Base-by-base conservation (phyloP, 2,888 invertebrate genomes). In the Aleiodes testaceus region DNA sequence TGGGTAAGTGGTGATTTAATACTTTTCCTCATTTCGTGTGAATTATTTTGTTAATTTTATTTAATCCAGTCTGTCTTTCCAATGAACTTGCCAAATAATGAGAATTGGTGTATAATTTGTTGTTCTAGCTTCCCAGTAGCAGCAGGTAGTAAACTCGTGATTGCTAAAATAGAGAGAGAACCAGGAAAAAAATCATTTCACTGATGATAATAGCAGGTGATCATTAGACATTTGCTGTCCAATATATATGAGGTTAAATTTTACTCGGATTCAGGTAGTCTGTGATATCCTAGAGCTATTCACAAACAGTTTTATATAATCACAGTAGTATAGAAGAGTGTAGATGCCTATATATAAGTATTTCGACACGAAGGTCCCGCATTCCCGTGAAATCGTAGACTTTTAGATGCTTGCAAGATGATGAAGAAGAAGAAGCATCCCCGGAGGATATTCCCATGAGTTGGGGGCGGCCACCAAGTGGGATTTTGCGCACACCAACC, bases 391-490 rank as follows among this genome's bases (percentile, higher is more conserved):
- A 80, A 80, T 77, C 79, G 59, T 59, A 36, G 59, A 36, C 18
- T 59, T 59, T 59, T 36, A 59, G 36, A 42, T 36, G 59, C 42
- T 59, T 36, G 20, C 18, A 42, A 59, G 42, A 59, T 59, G 59
- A 59, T 59, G 59, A 59, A 42, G 59, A 59, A 55, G 52, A 52
- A 18, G 59, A 42, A 70, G 72, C 71, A 73, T 68, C 80, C 81
- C 84, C 74, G 70, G 74, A 80, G 84, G 82, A 80, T 73, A 80
- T 84, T 84, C 84, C 82, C 84, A 84, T 84, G 83, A 82, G 81
- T 82, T 77, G 84, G 81, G 84, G 83, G 84, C 80, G 83, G 81
- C 78, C 75, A 72, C 73, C 59, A 59, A 36, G 26, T 36, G 59
- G 59, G 14, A 59, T 59, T 59, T 59, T 18, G 59, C 59, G 42